Evolutionary conservation across 2,888 invertebrate genomes (phyloP).

Genomic region (Cloeon dipterum): DNA sequence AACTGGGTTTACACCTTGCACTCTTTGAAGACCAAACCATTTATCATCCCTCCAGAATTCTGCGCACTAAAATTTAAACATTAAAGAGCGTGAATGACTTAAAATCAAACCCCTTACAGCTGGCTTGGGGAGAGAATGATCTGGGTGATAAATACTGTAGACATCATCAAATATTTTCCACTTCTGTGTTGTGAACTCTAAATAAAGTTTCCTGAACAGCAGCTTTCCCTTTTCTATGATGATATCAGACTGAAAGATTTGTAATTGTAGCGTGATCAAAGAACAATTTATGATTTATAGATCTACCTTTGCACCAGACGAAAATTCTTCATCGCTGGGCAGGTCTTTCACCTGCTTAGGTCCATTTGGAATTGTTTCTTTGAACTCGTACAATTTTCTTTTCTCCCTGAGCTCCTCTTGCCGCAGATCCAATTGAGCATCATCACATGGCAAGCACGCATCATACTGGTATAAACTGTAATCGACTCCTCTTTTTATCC

Average conservation of each 20-base stretch:
- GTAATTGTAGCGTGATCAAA: no score
- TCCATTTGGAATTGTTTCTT: conserved; percentile 9
- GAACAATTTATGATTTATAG: no score
- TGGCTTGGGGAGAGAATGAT: conserved; percentile 3
- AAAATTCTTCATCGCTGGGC: conserved; percentile 17
- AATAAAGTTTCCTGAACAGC: conserved; percentile 9
- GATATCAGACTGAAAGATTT: conserved; percentile 14
- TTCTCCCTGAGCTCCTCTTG: conserved; percentile 16
- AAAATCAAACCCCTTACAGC: conserved; percentile 1
- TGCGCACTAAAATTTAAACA: conserved; percentile 9
- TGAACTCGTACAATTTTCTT: conserved; percentile 12
- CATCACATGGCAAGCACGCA: conserved; percentile 17
- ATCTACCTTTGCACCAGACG: conserved; percentile 3
- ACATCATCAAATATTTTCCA: conserved; percentile 17
- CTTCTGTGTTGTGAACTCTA: conserved; percentile 12
- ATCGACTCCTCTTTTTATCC: conserved; percentile 16
- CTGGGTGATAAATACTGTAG: conserved; percentile 11
- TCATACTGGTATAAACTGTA: conserved; percentile 17
- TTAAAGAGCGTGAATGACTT: background rate
- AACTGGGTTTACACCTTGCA: conserved; percentile 21
- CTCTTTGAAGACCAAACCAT: conserved; percentile 20
- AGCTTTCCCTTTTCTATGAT: conserved; percentile 10
- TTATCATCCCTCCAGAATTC: conserved; percentile 17
- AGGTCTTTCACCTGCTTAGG: conserved; percentile 15
- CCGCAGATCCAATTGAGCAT: conserved; percentile 15